Evolutionary conservation across 2,113 vertebrate species (phyloP).

Genomic region (Psittacula cyanocephala): DNA sequence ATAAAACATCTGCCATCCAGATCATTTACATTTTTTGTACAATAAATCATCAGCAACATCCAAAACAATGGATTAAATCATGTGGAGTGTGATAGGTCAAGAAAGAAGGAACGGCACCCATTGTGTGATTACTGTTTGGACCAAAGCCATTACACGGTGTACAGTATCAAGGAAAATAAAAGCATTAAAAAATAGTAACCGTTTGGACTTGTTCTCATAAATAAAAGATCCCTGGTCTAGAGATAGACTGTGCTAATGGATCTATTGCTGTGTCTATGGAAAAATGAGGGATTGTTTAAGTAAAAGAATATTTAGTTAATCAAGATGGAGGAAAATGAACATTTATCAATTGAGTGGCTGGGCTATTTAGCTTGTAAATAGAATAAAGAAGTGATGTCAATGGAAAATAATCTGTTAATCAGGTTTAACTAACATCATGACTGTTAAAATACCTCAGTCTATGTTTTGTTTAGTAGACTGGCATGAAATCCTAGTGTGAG

Average conservation of each 20-base stretch:
- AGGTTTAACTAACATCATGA: slow-evolving; percentile 51
- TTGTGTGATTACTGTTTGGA: slow-evolving; percentile 56
- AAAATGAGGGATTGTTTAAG: slow-evolving; percentile 69
- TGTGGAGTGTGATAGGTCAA: slow-evolving; percentile 76
- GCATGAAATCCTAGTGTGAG: neutral
- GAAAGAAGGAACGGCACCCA: slow-evolving; percentile 66
- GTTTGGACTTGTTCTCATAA: slow-evolving; percentile 44
- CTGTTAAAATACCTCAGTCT: slow-evolving; percentile 44
- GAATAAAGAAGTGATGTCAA: slow-evolving; percentile 59
- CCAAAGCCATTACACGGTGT: slow-evolving; percentile 15
- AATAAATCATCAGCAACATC: slow-evolving; percentile 92
- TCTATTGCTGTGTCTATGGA: slow-evolving; percentile 51
- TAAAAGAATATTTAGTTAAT: slow-evolving; percentile 70
- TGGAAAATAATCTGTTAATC: slow-evolving; percentile 58
- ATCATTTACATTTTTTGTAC: slow-evolving; percentile 91
- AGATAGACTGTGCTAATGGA: slow-evolving; percentile 58
- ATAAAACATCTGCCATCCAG: slow-evolving; percentile 97
- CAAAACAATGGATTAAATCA: slow-evolving; percentile 82
- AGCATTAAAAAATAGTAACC: slow-evolving; percentile 33
- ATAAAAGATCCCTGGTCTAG: slow-evolving; percentile 30
- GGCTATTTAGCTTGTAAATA: slow-evolving; percentile 66
- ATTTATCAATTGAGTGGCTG: slow-evolving; percentile 65
- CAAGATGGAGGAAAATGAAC: slow-evolving; percentile 56
- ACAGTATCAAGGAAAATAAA: slow-evolving; percentile 37
- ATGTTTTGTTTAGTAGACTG: neutral